Evolutionary conservation across 2,113 vertebrate species (phyloP).

Genomic region (Protomyctophum bolini): DNA sequence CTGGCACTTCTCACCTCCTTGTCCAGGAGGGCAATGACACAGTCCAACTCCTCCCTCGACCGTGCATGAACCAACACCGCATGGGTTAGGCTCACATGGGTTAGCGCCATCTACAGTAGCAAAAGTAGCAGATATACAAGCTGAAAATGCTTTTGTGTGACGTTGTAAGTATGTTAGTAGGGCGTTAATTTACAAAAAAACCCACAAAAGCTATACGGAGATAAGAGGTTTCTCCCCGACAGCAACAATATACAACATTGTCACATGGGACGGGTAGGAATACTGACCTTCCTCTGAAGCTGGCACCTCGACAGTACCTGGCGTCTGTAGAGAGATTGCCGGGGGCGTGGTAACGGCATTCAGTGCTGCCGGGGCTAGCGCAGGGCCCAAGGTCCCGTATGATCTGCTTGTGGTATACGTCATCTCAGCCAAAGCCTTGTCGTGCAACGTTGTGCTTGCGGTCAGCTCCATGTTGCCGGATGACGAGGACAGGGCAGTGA

Average conservation of each 20-base stretch:
- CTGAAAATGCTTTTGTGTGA: neutral
- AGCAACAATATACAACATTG: neutral
- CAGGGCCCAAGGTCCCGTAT: constrained; percentile 21
- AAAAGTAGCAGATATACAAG: too few relatives aligned
- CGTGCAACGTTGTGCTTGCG: constrained; percentile 48
- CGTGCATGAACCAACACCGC: constrained; percentile 70
- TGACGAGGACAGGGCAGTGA: constrained; percentile 58
- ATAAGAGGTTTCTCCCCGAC: too few relatives aligned
- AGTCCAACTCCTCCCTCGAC: constrained; percentile 50
- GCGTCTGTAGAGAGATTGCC: constrained; percentile 31
- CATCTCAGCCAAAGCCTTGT: constrained; percentile 53
- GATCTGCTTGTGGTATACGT: constrained; percentile 47
- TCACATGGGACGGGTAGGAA: neutral
- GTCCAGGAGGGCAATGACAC: constrained; percentile 62
- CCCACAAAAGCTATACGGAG: too few relatives aligned
- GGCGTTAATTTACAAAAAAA: too few relatives aligned
- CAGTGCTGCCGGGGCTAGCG: constrained; percentile 36
- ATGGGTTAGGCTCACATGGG: constrained; percentile 71
- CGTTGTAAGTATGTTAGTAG: neutral
- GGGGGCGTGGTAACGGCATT: constrained; percentile 38
- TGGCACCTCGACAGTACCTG: constrained; percentile 32
- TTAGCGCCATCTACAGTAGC: constrained; percentile 38
- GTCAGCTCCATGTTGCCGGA: constrained; percentile 62
- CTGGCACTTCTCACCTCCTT: constrained; percentile 44
- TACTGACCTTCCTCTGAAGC: constrained; percentile 48